Conservation (phyloP, 1,140 invertebrate genomes). For the Doryteuthis pealeii region DNA sequence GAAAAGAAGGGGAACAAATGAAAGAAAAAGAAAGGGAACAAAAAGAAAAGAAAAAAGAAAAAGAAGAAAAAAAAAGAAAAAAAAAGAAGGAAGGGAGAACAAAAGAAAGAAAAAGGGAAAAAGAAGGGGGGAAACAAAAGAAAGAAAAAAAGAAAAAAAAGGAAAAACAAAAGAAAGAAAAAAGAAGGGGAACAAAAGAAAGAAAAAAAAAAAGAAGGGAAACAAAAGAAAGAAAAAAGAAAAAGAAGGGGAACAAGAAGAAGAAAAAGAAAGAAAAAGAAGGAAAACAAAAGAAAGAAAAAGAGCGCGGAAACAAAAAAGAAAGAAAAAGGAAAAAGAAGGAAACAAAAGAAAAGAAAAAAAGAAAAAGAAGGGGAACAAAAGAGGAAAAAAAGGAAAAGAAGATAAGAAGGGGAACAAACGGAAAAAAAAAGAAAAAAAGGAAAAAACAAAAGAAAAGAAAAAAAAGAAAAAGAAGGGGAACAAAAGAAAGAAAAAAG, state of each 20-base stretch:
- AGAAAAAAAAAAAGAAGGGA: not conserved
- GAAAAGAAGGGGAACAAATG: conserved; percentile 29
- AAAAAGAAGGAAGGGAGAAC: conserved; percentile 16
- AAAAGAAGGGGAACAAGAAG: not conserved
- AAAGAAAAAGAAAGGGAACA: conserved; percentile 28
- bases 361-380: not conserved
- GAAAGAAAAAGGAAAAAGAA: not conserved
- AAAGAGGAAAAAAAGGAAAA: not conserved
- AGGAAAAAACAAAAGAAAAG: not conserved
- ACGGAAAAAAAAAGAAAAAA: not conserved
- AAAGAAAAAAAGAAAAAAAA: not conserved
- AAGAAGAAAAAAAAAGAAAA: conserved; percentile 7
- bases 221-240: not conserved
- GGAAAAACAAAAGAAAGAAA: not conserved
- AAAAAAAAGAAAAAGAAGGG: not conserved
- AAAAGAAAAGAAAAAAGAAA: conserved; percentile 23
- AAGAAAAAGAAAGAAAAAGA: no score
- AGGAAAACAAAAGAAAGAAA: no score
- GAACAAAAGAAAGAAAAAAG: not conserved
- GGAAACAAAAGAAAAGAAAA: not conserved
- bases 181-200: not conserved
- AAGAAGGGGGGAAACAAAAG: not conserved
- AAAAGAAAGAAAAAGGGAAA: not conserved
- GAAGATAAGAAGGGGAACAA: not conserved
- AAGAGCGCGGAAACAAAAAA: no score